A percentile compares a stretch with the other conserved stretches of the same genome.
Conservation (phyloP, 2,888 invertebrate genomes). For the Agonum fuliginosum region DNA sequence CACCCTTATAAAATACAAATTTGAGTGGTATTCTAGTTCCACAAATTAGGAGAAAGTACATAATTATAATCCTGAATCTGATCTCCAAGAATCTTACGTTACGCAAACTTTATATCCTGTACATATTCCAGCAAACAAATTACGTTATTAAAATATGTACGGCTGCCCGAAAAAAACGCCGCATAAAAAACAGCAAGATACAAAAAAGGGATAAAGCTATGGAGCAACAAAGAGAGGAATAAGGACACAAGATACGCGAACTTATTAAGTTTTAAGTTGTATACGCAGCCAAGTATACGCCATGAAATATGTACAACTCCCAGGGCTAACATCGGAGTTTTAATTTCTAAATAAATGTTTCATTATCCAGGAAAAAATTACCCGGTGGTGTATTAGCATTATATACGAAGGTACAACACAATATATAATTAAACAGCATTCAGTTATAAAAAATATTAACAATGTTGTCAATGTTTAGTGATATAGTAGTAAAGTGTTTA, state of each 20-base stretch:
- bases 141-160: constrained; percentile 55
- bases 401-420: too few species aligned
- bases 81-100: constrained; percentile 33
- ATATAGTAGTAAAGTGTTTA: too few species aligned
- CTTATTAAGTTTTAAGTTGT: constrained; percentile 49
- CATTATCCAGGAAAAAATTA: constrained; percentile 23
- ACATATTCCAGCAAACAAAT: constrained; percentile 48
- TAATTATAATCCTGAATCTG: constrained; percentile 37
- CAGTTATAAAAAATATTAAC: too few species aligned
- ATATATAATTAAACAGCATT: too few species aligned
- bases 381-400: neutral
- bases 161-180: constrained; percentile 18
- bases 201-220: constrained; percentile 21
- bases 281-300: constrained; percentile 7
- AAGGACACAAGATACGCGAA: constrained; percentile 15
- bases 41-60: neutral
- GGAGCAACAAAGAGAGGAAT: neutral
- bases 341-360: constrained; percentile 53
- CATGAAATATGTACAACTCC: constrained; percentile 37
- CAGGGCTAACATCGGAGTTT: constrained; percentile 13
- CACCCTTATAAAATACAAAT: neutral
- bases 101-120: constrained; percentile 9
- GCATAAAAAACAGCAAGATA: constrained; percentile 19
- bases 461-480: too few species aligned
- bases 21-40: neutral